Evolutionary conservation across 92 coral and sea anemone species (phyloP).

Genomic region (Umimayanthus kanabou): DNA sequence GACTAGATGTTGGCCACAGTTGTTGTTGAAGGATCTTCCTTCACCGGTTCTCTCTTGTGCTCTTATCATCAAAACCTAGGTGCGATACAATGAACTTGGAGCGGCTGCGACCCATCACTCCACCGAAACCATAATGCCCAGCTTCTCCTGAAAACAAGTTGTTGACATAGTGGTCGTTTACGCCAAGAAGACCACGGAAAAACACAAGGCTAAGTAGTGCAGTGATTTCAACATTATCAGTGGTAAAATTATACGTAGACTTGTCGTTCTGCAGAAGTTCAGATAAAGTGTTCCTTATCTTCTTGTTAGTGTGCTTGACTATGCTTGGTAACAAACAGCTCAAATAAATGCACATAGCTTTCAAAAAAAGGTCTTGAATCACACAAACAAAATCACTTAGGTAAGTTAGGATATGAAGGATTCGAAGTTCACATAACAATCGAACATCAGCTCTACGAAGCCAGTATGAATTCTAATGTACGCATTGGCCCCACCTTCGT

Average conservation of each 20-base stretch:
- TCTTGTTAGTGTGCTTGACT: conserved; percentile 15
- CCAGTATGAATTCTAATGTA: background rate
- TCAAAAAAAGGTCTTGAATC: background rate
- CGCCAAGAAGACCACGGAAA: background rate
- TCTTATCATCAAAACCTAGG: conserved; percentile 26
- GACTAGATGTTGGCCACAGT: conserved; percentile 11
- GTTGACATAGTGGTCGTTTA: background rate
- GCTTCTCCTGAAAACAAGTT: conserved; percentile 9
- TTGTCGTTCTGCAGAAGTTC: background rate
- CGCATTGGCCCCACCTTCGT: background rate
- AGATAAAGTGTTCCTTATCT: background rate
- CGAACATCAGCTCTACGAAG: background rate
- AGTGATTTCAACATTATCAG: background rate
- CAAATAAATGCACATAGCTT: background rate
- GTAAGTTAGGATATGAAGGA: background rate
- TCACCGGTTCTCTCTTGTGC: conserved; percentile 10
- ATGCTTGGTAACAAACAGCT: conserved; percentile 17
- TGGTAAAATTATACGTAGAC: background rate
- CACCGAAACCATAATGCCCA: conserved; percentile 19
- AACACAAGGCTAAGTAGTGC: conserved; percentile 7
- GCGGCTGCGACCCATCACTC: conserved; percentile 1
- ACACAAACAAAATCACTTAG: background rate
- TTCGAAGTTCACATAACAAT: conserved; percentile 1
- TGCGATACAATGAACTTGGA: conserved; percentile 14
- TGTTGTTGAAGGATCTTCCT: conserved; percentile 30